These are phyloP conservation scores for Bos javanicus DNA, from an alignment of 2,113 vertebrate species.

Conservation along the genomic window DNA sequence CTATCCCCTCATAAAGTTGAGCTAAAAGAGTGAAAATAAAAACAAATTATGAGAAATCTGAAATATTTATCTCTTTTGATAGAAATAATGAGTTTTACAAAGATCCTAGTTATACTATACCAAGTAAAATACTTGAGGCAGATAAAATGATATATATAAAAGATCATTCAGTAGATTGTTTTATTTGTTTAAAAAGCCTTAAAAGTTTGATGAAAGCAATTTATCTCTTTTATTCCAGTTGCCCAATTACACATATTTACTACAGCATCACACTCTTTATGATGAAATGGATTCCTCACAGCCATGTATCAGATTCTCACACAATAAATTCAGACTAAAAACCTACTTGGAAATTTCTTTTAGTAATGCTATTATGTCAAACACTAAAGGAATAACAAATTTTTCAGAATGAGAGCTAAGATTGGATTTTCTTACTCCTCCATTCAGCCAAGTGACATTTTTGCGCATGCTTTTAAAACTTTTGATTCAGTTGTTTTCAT, in stretches of 20 bases:
- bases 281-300: background rate
- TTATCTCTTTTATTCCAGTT: background rate
- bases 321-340: background rate
- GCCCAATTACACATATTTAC: background rate
- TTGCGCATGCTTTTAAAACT: background rate
- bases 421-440: background rate
- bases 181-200: background rate
- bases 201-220: background rate
- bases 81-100: background rate
- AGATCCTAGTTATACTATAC: background rate
- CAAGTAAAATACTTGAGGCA: background rate
- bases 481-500: conserved; percentile 30
- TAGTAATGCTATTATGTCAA: conserved; percentile 1
- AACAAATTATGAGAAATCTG: background rate
- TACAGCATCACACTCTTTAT: background rate
- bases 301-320: background rate
- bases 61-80: conserved; percentile 2
- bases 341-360: background rate
- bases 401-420: background rate
- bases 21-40: background rate
- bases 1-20: background rate
- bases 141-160: background rate
- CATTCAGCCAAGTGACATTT: background rate
- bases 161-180: background rate
- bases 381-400: background rate